Conservation (phyloP, 2,888 invertebrate species). For the Minunthozetes semirufus region DNA sequence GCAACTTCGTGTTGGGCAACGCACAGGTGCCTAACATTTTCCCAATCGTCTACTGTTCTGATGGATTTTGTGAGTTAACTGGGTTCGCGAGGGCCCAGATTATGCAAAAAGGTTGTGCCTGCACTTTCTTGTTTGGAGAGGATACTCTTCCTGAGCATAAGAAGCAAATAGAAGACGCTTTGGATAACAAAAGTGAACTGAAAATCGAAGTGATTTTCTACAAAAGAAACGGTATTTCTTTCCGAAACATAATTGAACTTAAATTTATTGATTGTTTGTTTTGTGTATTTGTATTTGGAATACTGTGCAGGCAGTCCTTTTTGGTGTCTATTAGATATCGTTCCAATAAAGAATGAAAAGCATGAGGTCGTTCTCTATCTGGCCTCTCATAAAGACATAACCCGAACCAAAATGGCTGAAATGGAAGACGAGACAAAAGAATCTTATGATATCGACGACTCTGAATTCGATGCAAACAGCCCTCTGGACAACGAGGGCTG, state of each 20-base stretch:
- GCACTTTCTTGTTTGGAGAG: constrained; percentile 85
- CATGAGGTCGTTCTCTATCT: constrained; percentile 90
- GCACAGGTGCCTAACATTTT: constrained; percentile 78
- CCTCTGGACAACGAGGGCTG: constrained; percentile 71
- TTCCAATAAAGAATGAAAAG: constrained; percentile 97
- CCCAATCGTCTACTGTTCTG: constrained; percentile 93
- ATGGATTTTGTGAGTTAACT: constrained; percentile 92
- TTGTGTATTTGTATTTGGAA: background rate
- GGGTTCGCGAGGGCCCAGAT: constrained; percentile 88
- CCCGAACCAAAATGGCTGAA: constrained; percentile 68
- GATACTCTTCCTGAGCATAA: constrained; percentile 84
- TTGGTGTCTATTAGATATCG: constrained; percentile 93
- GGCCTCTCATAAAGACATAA: constrained; percentile 94
- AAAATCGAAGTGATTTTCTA: constrained; percentile 91
- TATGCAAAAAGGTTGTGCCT: constrained; percentile 93
- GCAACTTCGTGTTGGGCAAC: constrained; percentile 92
- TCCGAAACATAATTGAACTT: constrained; percentile 37
- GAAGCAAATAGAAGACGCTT: constrained; percentile 75
- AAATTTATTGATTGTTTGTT: background rate
- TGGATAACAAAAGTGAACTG: constrained; percentile 81
- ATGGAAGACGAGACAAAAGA: constrained; percentile 29
- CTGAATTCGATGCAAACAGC: constrained; percentile 32
- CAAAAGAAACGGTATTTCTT: constrained; percentile 76
- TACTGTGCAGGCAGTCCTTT: constrained; percentile 69
- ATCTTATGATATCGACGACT: constrained; percentile 12